These are phyloP conservation scores for Athripsodes cinereus DNA, from an alignment of 2,888 invertebrate species.

Conservation along the genomic window DNA sequence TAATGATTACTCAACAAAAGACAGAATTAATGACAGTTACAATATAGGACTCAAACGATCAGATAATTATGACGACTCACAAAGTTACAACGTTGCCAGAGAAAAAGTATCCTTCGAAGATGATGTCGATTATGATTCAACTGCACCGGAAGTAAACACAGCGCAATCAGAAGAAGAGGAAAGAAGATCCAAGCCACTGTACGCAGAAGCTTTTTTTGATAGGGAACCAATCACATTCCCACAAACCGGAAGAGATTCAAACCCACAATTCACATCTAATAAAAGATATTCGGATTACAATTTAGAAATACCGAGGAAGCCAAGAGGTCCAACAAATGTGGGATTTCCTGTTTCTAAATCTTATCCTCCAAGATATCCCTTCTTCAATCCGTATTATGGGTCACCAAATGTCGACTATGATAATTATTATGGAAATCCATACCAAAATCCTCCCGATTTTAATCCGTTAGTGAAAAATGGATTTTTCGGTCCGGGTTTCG, in stretches of 20 bases:
- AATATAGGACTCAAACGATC: constrained; percentile 31
- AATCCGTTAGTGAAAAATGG: constrained; percentile 38
- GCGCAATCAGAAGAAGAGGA: background rate
- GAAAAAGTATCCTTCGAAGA: constrained; percentile 47
- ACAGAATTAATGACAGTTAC: constrained; percentile 33
- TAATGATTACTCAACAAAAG: constrained; percentile 41
- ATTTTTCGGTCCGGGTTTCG: constrained; percentile 29
- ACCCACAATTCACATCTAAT: constrained; percentile 7
- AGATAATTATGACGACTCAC: background rate
- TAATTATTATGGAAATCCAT: background rate
- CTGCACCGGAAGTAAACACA: constrained; percentile 27
- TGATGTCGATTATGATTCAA: constrained; percentile 44
- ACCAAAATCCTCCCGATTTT: constrained; percentile 25
- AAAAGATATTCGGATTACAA: constrained; percentile 7
- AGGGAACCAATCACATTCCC: background rate
- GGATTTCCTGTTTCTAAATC: constrained; percentile 14
- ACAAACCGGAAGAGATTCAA: constrained; percentile 2
- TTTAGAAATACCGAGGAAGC: constrained; percentile 2
- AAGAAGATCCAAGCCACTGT: constrained; percentile 14
- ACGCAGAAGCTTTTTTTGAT: constrained; percentile 1
- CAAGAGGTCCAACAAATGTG: constrained; percentile 1
- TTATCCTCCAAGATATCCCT: constrained; percentile 20
- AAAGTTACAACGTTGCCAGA: constrained; percentile 20
- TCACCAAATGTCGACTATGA: constrained; percentile 18
- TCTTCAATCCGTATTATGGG: constrained; percentile 19